A percentile compares a stretch with the other conserved stretches of the same genome.
phyloP scores from a whole-genome alignment of 2,888 invertebrate species.

The Cetonia aurata region DNA sequence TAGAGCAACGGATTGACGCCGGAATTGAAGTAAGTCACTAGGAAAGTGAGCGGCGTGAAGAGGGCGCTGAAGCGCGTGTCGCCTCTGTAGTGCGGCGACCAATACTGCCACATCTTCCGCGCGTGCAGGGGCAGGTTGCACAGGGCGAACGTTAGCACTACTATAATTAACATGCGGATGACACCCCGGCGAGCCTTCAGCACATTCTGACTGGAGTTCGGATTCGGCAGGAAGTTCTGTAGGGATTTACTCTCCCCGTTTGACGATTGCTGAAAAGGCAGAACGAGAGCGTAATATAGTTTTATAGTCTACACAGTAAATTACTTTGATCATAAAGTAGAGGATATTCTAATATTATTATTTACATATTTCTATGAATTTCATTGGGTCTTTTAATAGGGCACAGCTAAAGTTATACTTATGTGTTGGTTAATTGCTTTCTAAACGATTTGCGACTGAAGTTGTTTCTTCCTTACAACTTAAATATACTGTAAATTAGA shows the following conservation, averaged over 20 bases:
- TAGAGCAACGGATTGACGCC: constrained; percentile 92
- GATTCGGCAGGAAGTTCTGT: constrained; percentile 68
- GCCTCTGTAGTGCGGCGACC: constrained; percentile 72
- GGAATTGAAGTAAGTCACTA: constrained; percentile 90
- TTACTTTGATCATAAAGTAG: too few relatives aligned
- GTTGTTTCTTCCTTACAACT: too few relatives aligned
- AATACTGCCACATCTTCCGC: constrained; percentile 89
- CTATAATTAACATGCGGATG: constrained; percentile 89
- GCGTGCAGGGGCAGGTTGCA: constrained; percentile 93
- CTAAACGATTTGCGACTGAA: too few relatives aligned
- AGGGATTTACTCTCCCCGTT: constrained; percentile 61
- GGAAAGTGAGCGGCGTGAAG: constrained; percentile 87
- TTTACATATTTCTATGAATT: too few relatives aligned
- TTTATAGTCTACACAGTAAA: too few relatives aligned
- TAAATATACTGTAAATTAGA: too few relatives aligned
- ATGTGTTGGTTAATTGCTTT: too few relatives aligned
- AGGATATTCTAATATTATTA: too few relatives aligned
- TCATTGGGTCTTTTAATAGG: too few relatives aligned
- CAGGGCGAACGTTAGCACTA: constrained; percentile 88
- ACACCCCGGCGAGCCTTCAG: constrained; percentile 86
- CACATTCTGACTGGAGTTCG: constrained; percentile 81
- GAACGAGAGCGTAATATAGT: not conserved
- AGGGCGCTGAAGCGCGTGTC: constrained; percentile 81
- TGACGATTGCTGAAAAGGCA: constrained; percentile 30
- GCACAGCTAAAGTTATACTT: too few relatives aligned